These are phyloP conservation scores for Lepidurus couesii DNA, from an alignment of 1,140 invertebrate species.

Conservation along the genomic window DNA sequence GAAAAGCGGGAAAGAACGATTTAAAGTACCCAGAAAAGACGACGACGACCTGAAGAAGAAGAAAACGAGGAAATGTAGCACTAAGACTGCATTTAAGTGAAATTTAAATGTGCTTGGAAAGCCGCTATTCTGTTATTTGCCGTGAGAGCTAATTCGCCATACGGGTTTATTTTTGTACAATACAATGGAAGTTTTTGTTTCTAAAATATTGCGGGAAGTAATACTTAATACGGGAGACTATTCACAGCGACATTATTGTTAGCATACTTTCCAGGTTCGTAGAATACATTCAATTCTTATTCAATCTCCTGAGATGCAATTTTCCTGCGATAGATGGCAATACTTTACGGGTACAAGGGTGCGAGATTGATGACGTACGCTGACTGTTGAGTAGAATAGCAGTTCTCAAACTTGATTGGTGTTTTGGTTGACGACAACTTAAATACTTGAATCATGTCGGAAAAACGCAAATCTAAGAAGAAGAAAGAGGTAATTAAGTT, in stretches of 20 bases:
- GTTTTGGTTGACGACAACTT: not conserved
- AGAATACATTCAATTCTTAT: too few relatives aligned
- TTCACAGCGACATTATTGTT: too few relatives aligned
- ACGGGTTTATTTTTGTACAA: not conserved
- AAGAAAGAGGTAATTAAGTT: conserved; percentile 36
- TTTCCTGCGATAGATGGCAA: not conserved
- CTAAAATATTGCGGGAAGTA: not conserved
- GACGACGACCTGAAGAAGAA: not conserved
- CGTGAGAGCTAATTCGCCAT: too few relatives aligned
- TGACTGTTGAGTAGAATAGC: not conserved
- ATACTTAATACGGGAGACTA: too few relatives aligned
- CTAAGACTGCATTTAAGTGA: too few relatives aligned
- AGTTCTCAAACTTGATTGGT: not conserved
- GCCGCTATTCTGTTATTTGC: too few relatives aligned
- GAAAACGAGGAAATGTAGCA: not conserved
- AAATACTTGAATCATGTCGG: conserved; percentile 57
- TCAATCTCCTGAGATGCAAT: too few relatives aligned
- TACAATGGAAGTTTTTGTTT: not conserved
- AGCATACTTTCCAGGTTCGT: too few relatives aligned
- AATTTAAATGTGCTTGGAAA: too few relatives aligned
- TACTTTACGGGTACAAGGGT: not conserved
- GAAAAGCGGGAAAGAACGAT: not conserved
- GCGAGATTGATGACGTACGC: not conserved
- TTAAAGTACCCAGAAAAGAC: not conserved
- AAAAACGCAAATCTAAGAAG: conserved; percentile 58